Evolutionary conservation across 1,140 invertebrate genomes (phyloP), one percentile per base, ranked within the genome.

Genomic region (Condylostylus longicornis): DNA sequence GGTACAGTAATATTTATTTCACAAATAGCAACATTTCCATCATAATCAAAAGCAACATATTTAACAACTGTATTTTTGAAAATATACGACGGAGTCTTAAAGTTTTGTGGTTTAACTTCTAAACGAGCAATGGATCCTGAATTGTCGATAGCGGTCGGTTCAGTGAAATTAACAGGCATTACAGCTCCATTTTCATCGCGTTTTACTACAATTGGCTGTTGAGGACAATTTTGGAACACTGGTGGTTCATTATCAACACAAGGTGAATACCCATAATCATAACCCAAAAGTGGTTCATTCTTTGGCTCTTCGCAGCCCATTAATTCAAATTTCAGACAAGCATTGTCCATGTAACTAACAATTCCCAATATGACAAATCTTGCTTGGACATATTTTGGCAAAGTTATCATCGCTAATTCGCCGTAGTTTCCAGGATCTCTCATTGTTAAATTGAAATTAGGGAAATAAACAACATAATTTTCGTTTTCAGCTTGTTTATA

Each of bases 181-280:
- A 94, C 64, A 18, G 82, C 84, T 18, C 86, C 86, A 48, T 87
- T 82, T 1, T 77, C 63, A 49, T 89, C 84, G 41, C 83, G 87
- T 47, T 83, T 77, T 1, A 94, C 87, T 12, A 89, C 66, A 40
- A 96, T 82, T 4, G 90, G 86, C 54, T 88, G 80, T 48, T 84
- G 80, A 13, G 90, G 90, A 52, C 91, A 96, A 45, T 95, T 95
- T 61, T 89, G 81, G 72, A 96, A 97, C 4, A 88, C 80, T 14
- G 91, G 91, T 8, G 90, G 90, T 50, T 95, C 90, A 51, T 91
- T 90, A 60, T 96, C 90, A 50, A 94, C 85, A 65, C 91, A 96
- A 2, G 86, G 78, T 6, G 89, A 94, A 61, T 85, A 89, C 41
- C 85, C 87, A 49, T 87, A 85, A 63, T 96, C 87, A 61, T 88